Percentiles rank a stretch among this genome's conserved stretches.
Conservation (phyloP, 1,140 invertebrate genomes). For the Colletes latitarsis region DNA sequence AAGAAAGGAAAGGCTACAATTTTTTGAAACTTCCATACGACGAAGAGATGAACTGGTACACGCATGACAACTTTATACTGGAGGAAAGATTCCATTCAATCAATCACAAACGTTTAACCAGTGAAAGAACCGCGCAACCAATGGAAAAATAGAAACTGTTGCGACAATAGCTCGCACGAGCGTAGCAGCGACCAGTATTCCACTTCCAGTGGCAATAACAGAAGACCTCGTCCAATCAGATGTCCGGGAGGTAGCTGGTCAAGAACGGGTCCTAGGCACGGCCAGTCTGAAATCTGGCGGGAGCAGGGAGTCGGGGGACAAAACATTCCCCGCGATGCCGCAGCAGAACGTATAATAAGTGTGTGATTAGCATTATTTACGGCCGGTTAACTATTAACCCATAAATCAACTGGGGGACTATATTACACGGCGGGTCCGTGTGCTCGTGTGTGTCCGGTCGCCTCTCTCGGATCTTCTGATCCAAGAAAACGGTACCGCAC, state of each 20-base stretch:
- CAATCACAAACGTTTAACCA: too few relatives aligned
- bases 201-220: conserved; percentile 6
- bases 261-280: not conserved
- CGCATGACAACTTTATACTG: too few relatives aligned
- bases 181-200: not conserved
- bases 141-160: not conserved
- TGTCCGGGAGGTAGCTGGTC: not conserved
- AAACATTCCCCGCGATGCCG: conserved; percentile 73
- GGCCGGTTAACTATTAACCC: conserved; percentile 80
- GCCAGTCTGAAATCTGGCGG: conserved; percentile 58
- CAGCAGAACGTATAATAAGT: conserved; percentile 79
- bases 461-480: conserved; percentile 6
- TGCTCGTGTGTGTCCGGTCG: conserved; percentile 54
- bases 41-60: too few relatives aligned
- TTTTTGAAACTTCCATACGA: too few relatives aligned
- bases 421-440: conserved; percentile 66
- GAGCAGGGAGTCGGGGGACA: conserved; percentile 63
- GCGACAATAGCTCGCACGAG: not conserved
- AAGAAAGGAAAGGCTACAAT: too few relatives aligned
- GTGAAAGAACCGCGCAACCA: too few relatives aligned
- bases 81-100: too few relatives aligned
- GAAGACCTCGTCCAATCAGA: conserved; percentile 10
- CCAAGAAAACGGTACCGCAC: conserved; percentile 62
- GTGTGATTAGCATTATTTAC: conserved; percentile 82
- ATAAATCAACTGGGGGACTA: conserved; percentile 78